A percentile compares a stretch with the other conserved stretches of the same genome.
phyloP scores from a whole-genome alignment of 2,888 invertebrate genomes.

The Protodeltote pygarga region DNA sequence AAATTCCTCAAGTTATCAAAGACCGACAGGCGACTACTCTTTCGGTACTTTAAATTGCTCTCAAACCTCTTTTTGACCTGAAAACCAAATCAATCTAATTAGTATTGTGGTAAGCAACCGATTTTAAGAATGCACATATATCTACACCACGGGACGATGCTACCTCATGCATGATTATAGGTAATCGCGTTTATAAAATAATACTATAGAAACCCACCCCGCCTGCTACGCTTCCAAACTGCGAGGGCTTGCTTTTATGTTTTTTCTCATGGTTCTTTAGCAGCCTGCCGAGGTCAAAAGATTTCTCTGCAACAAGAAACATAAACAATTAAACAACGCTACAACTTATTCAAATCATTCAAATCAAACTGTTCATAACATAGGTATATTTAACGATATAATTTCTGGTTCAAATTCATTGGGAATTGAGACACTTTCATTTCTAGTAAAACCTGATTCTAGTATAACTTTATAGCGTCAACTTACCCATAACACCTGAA shows the following conservation, averaged over 20 bases:
- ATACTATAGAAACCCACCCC: slow-evolving; percentile 68
- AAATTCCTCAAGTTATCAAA: slow-evolving; percentile 72
- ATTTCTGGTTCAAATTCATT: neutral
- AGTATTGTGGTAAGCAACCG: slow-evolving; percentile 6
- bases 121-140: slow-evolving; percentile 35
- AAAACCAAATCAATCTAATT: slow-evolving; percentile 44
- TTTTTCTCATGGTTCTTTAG: slow-evolving; percentile 69
- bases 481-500: slow-evolving; percentile 73
- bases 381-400: no score
- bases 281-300: slow-evolving; percentile 70
- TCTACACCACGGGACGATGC: slow-evolving; percentile 32
- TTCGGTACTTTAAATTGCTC: slow-evolving; percentile 61
- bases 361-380: no score
- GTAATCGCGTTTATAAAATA: slow-evolving; percentile 27
- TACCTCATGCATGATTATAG: slow-evolving; percentile 54
- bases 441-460: no score
- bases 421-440: neutral
- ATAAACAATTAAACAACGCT: neutral
- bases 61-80: slow-evolving; percentile 72
- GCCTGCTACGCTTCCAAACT: slow-evolving; percentile 70
- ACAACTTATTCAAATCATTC: slow-evolving; percentile 2
- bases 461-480: no score
- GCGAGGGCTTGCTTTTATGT: slow-evolving; percentile 72
- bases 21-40: slow-evolving; percentile 62
- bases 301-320: slow-evolving; percentile 67